These are phyloP conservation scores for Oceanites oceanicus DNA, from an alignment of 2,113 vertebrate species.

Conservation along the genomic window DNA sequence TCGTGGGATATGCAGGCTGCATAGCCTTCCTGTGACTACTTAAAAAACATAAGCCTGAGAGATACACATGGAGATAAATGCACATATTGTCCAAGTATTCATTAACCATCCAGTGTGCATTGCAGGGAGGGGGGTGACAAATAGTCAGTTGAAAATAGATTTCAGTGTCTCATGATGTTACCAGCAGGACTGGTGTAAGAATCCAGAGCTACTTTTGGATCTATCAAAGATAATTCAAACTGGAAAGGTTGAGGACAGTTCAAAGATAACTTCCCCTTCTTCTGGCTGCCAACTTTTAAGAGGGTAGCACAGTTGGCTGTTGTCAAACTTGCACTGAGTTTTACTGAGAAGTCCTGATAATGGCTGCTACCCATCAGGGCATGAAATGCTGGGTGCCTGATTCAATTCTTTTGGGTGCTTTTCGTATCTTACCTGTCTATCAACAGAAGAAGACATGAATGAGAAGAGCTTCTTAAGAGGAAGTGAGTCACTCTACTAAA, in stretches of 20 bases:
- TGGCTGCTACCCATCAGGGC: background rate
- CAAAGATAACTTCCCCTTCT: constrained; percentile 18
- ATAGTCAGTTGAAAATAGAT: constrained; percentile 25
- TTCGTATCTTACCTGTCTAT: background rate
- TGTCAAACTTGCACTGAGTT: background rate
- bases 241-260: constrained; percentile 29
- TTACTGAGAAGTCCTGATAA: background rate
- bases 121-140: background rate
- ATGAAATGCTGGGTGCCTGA: background rate
- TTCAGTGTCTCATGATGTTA: background rate
- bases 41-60: background rate
- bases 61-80: background rate
- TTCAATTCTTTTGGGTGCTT: background rate
- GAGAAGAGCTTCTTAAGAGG: background rate
- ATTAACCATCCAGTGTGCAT: background rate
- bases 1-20: background rate
- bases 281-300: background rate
- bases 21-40: background rate
- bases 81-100: background rate
- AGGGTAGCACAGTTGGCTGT: background rate
- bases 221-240: constrained; percentile 12
- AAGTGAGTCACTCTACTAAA: constrained; percentile 12
- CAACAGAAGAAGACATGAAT: constrained; percentile 25
- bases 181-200: constrained; percentile 1
- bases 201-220: constrained; percentile 55